These are phyloP conservation scores for Pseudobourletiella spinata DNA, from an alignment of 1,140 invertebrate species.

Conservation along the genomic window DNA sequence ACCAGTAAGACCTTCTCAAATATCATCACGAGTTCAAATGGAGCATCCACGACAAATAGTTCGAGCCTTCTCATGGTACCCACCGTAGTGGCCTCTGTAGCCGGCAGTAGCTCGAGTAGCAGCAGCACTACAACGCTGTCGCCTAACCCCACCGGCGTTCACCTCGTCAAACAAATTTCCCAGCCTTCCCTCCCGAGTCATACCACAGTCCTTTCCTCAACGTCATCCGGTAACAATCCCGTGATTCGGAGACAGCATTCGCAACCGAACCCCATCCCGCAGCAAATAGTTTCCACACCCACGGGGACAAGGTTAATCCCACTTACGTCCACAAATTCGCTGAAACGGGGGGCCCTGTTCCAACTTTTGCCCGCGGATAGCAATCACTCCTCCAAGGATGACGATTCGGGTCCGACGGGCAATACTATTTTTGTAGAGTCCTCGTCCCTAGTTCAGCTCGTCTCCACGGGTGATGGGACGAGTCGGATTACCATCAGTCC, in stretches of 20 bases:
- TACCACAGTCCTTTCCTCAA: conserved; percentile 8
- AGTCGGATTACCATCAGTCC: neutral
- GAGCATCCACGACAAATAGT: conserved; percentile 1
- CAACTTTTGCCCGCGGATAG: too few species aligned
- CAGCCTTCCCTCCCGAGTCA: neutral
- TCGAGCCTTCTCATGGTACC: conserved; percentile 20
- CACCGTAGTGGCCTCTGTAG: neutral
- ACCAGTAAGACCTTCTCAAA: neutral
- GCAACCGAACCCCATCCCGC: conserved; percentile 43
- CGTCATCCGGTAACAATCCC: too few species aligned
- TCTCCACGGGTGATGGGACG: neutral
- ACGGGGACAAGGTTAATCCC: neutral
- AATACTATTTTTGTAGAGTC: neutral
- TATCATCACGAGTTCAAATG: conserved; percentile 6
- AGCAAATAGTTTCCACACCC: too few species aligned
- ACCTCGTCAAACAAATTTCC: conserved; percentile 21
- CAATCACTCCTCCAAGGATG: too few species aligned
- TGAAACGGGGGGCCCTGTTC: conserved; percentile 7
- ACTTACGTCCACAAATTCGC: neutral
- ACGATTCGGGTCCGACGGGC: neutral
- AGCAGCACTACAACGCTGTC: neutral
- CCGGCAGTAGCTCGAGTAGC: neutral
- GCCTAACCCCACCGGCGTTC: too few species aligned
- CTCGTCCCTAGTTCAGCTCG: neutral
- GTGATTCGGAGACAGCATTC: conserved; percentile 49